Conservation (phyloP, 2,888 invertebrate species). For the Teinopalpus imperialis region DNA sequence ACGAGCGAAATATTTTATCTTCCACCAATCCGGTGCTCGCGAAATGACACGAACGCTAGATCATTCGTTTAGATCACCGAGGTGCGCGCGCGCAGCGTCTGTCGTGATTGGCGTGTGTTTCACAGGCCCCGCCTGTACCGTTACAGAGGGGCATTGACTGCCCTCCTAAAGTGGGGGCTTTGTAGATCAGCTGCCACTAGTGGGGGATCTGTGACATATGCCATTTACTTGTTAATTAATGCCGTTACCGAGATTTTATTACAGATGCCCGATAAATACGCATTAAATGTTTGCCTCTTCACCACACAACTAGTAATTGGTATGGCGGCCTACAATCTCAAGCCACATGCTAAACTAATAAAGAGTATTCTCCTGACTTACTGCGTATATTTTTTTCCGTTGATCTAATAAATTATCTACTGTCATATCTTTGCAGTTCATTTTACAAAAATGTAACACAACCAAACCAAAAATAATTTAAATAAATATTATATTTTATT, state of each 20-base stretch:
- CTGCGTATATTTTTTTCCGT: no score
- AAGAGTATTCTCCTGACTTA: conserved; percentile 1
- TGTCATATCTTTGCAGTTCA: no score
- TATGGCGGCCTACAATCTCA: conserved; percentile 12
- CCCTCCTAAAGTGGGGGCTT: conserved; percentile 72
- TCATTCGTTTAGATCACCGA: conserved; percentile 75
- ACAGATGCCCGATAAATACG: conserved; percentile 22
- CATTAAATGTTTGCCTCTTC: conserved; percentile 20
- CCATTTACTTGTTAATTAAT: conserved; percentile 66
- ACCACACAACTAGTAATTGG: conserved; percentile 15
- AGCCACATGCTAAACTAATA: conserved; percentile 2
- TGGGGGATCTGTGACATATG: conserved; percentile 68
- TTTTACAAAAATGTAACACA: no score
- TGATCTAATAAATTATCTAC: no score
- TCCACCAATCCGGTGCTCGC: conserved; percentile 72
- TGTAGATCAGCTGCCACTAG: conserved; percentile 56
- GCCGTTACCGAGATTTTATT: conserved; percentile 37
- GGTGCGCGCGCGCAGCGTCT: conserved; percentile 55
- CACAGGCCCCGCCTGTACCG: conserved; percentile 77
- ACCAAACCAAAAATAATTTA: no score
- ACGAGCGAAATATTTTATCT: conserved; percentile 51
- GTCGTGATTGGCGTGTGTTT: conserved; percentile 71
- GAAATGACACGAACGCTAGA: conserved; percentile 78
- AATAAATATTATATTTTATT: no score
- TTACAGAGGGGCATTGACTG: conserved; percentile 76